phyloP scores from a whole-genome alignment of 92 coral and sea anemone species.

The Palythoa grandis region DNA sequence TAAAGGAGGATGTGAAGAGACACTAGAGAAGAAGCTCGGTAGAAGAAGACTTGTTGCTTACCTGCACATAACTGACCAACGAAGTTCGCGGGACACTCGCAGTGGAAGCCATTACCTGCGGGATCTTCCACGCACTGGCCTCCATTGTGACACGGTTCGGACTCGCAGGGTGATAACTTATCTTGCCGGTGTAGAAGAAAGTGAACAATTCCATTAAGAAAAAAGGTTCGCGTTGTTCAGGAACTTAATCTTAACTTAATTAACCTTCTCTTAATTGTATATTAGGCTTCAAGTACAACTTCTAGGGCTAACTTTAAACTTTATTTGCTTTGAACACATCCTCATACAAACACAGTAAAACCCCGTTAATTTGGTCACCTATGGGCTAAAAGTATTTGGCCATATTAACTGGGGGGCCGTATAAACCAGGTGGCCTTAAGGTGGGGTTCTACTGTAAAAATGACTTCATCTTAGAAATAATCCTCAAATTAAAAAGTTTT shows the following conservation, averaged over 20 bases:
- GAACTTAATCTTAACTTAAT: no score
- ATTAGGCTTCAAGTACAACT: no score
- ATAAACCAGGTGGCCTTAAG: no score
- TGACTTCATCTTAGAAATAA: neutral
- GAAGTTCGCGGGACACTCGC: slow-evolving; percentile 75
- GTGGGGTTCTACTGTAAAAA: no score
- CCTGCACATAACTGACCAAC: slow-evolving; percentile 86
- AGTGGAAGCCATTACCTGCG: slow-evolving; percentile 67
- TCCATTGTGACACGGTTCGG: slow-evolving; percentile 86
- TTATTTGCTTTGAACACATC: no score
- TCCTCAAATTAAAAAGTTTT: neutral
- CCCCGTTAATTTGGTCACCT: no score
- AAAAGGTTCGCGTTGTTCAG: no score
- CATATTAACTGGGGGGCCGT: neutral
- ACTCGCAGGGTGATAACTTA: slow-evolving; percentile 73
- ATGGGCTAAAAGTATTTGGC: no score
- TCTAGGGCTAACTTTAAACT: no score
- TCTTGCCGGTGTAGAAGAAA: slow-evolving; percentile 52
- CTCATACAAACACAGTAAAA: no score
- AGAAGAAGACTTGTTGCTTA: slow-evolving; percentile 27
- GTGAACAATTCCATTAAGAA: no score
- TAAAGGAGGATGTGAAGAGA: neutral
- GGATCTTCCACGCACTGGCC: slow-evolving; percentile 79
- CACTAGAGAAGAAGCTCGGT: neutral
- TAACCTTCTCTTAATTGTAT: no score